Evolutionary conservation across 2,113 vertebrate species (phyloP), one percentile per base, ranked within the genome.

Genomic region (Xyliphius kryptos): DNA sequence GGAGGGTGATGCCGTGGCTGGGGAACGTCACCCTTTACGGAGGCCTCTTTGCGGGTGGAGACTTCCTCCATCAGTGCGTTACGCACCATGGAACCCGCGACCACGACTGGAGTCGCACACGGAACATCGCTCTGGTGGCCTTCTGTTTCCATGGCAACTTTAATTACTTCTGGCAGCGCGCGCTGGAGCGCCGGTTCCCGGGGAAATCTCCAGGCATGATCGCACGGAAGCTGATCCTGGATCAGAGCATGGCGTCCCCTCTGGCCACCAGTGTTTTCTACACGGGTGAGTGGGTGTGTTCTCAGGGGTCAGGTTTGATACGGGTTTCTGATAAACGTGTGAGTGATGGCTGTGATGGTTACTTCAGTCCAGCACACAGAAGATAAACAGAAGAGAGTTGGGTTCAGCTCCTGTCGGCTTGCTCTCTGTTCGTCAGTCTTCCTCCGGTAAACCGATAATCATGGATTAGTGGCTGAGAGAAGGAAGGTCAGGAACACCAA

Each of bases 71-170:
- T 72, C 91, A 93, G 80, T 81, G 77, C 53, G 70, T 89, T 0
- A 80, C 82, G 14, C 79, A 75, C n/a, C 76, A 80, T 54, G 82
- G 82, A 51, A 74, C 71, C 19, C 75, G 81, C 49, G 76, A 74
- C 19, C 76, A 86, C 1, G 88, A 94, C 85, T 90, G 91, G 91
- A 82, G 63, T 19, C 92, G 90, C 77, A 94, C 91, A 2, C 80
- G 85, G 44, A 84, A 86, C 5, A 89, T 94, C 51, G 90, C 89
- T 43, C 79, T 90, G 1, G 83, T 94, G 78, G 87, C 84, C 0
- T 70, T 90, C 68, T 80, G 78, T 61, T 94, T 93, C 76, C 92
- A 95, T 8, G 92, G 86, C 21, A 90, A 94, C 82, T 92, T 94
- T 59, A 92, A 88, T 72, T 93, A 91, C 78, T 81, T 86, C 56